Evolutionary conservation across 2,888 invertebrate genomes (phyloP), one percentile per base, ranked within the genome.

Genomic region (Scaptomyza caliginosa): DNA sequence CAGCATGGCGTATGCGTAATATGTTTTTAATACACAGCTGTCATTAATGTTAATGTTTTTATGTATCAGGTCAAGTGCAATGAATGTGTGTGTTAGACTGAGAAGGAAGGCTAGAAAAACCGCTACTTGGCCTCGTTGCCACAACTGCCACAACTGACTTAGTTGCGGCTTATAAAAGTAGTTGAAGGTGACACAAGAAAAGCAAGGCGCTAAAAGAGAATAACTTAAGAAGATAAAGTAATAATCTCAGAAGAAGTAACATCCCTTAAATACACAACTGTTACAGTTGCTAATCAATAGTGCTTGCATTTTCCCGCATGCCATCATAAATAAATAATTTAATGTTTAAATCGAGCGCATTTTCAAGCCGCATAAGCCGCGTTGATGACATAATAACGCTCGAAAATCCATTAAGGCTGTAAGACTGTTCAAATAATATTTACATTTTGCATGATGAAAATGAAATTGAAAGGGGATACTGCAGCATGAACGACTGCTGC

Each of bases 51-150:
- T 2, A 28, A 28, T 3, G 28, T 28, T 28, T 74, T 68, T 68
- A 59, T 52, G 67, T 65, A 48, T 64, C 34, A 68, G 66, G 81
- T 81, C 87, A 81, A 86, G 87, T 63, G 68, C 67, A 80, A 32
- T 28, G n/a, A n/a, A n/a, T n/a, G n/a, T n/a, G n/a, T 55, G 30
- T 38, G 16, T 39, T 49, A 34, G 16, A 26, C 16, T 21, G 4
- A 3, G 43, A 7, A 10, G 3, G 6, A 30, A n/a, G n/a, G 64
- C 21, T n/a, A n/a, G 10, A 17, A 52, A 24, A 32, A 19, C 46
- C 38, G 36, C 26, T 49, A 72, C 73, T 75, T 67, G 68, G 38
- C 68, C 74, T 73, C 28, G 40, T 74, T 62, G 23, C 19, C 21
- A 24, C 32, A 32, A 23, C 46, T 28, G 55, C 40, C 42, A 30